Evolutionary conservation across 2,888 invertebrate genomes (phyloP).

Genomic region (Dinocampus coccinellae): DNA sequence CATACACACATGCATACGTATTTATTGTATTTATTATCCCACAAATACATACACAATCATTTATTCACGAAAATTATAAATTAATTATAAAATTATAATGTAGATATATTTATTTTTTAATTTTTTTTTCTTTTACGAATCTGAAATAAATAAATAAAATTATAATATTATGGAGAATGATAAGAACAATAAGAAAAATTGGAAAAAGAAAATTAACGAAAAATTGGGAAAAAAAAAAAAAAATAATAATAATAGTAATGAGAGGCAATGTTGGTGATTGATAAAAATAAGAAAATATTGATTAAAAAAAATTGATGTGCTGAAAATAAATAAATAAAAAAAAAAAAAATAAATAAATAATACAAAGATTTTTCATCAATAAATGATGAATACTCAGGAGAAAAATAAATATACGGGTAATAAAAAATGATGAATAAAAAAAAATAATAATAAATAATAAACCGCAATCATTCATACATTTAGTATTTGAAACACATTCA

Average conservation of each 20-base stretch:
- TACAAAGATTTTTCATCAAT: too few relatives aligned
- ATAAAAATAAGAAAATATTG: too few relatives aligned
- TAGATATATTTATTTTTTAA: too few relatives aligned
- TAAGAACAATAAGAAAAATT: slow-evolving; percentile 18
- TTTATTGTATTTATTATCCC: slow-evolving; percentile 35
- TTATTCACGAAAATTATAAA: slow-evolving; percentile 40
- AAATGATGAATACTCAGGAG: too few relatives aligned
- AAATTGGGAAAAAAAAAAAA: background rate
- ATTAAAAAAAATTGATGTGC: too few relatives aligned
- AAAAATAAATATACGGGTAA: background rate
- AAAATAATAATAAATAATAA: slow-evolving; percentile 14
- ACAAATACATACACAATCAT: too few relatives aligned
- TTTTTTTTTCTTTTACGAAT: slow-evolving; percentile 14
- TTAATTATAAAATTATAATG: slow-evolving; percentile 14
- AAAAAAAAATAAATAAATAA: background rate
- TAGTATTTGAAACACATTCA: slow-evolving; percentile 41
- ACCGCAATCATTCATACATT: slow-evolving; percentile 33
- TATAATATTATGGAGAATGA: slow-evolving; percentile 18
- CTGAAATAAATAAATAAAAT: slow-evolving; percentile 40
- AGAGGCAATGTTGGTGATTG: too few relatives aligned
- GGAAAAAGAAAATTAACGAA: background rate
- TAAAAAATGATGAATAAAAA: slow-evolving; percentile 16
- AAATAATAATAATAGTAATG: too few relatives aligned
- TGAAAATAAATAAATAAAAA: too few relatives aligned
- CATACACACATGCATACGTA: slow-evolving; percentile 41